phyloP scores from a whole-genome alignment of 2,113 vertebrate genomes.

The Harpagus bidentatus region DNA sequence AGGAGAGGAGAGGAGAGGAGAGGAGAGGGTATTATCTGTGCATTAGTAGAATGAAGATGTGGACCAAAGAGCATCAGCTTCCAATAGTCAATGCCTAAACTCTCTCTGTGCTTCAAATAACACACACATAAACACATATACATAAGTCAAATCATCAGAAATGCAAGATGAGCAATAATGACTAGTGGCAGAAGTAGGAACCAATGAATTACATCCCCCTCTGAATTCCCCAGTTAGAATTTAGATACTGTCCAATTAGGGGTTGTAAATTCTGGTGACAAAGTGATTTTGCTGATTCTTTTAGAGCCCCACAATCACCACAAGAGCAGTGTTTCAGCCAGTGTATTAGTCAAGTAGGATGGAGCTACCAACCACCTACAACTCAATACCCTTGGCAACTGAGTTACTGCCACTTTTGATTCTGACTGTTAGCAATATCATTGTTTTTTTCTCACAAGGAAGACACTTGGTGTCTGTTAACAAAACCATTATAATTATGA shows the following conservation, averaged over 20 bases:
- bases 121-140: neutral
- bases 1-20: neutral
- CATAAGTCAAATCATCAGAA: neutral
- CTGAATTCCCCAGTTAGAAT: neutral
- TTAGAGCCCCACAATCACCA: neutral
- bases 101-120: neutral
- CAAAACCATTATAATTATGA: neutral
- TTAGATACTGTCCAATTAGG: neutral
- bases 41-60: neutral
- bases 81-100: neutral
- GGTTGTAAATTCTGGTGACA: neutral
- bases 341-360: neutral
- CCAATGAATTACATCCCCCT: neutral
- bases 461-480: neutral
- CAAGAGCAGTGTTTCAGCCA: neutral
- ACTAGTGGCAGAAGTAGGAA: neutral
- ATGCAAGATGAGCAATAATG: neutral
- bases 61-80: neutral
- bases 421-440: neutral
- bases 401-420: slow-evolving; percentile 25
- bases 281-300: neutral
- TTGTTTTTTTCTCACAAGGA: neutral
- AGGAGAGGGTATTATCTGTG: neutral
- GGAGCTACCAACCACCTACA: neutral
- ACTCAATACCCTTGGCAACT: neutral